These are phyloP conservation scores for Cyprinodon diabolis DNA, from an alignment of 2,797 vertebrate genomes.

Conservation along the genomic window DNA sequence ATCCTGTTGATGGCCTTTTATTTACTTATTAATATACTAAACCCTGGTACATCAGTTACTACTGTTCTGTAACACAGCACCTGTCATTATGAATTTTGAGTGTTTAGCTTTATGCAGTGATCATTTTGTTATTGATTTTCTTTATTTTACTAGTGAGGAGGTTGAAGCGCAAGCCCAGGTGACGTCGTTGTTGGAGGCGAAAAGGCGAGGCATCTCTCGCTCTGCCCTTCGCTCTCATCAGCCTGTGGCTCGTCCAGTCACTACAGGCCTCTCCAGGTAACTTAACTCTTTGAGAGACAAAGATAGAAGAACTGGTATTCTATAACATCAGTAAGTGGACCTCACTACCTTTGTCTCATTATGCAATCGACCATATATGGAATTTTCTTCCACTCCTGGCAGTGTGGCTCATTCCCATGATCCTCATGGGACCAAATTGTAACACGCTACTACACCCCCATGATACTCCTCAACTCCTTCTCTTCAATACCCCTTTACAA, in stretches of 20 bases:
- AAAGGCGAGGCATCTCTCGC: constrained; percentile 89
- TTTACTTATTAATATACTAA: neutral
- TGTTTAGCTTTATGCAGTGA: neutral
- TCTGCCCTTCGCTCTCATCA: constrained; percentile 95
- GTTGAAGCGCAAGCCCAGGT: constrained; percentile 70
- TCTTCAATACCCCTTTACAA: too few relatives aligned
- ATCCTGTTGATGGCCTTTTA: neutral
- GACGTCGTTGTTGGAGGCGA: constrained; percentile 86
- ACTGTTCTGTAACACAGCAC: neutral
- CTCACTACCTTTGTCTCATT: too few relatives aligned
- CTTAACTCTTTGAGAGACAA: neutral
- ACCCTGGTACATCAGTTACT: neutral
- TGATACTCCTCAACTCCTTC: too few relatives aligned
- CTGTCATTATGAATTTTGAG: neutral
- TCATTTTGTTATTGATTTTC: neutral
- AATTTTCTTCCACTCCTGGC: too few relatives aligned
- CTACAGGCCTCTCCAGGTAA: constrained; percentile 88
- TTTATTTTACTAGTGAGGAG: constrained; percentile 74
- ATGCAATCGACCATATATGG: too few relatives aligned
- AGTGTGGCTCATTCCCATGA: too few relatives aligned
- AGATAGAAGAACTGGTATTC: neutral
- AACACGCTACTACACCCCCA: too few relatives aligned
- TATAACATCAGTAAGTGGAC: neutral
- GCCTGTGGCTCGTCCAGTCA: constrained; percentile 92
- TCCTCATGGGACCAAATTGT: too few relatives aligned